Conservation (phyloP, 2,113 vertebrate genomes). For the Noctilio leporinus region DNA sequence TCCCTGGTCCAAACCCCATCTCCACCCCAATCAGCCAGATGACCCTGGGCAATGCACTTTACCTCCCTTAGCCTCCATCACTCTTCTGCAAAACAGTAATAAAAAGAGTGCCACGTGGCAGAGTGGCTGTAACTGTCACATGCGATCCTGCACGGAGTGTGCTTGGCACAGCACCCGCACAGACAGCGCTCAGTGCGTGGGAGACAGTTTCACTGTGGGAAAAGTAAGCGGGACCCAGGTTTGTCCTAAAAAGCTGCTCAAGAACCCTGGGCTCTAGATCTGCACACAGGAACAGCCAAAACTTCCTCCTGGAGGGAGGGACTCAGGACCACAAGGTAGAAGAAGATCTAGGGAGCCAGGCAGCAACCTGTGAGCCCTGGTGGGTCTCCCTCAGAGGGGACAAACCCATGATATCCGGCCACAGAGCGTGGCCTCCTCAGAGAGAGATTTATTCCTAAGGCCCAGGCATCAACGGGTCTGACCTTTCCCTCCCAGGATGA, state of each 20-base stretch:
- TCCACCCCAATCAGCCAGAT: no score
- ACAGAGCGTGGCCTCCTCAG: not conserved
- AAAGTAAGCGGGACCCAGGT: not conserved
- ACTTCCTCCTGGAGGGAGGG: no score
- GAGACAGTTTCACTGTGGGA: not conserved
- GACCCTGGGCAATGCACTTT: not conserved
- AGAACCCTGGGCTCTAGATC: not conserved
- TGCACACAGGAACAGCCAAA: not conserved
- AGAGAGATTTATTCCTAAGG: not conserved
- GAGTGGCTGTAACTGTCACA: not conserved
- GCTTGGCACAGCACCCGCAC: not conserved
- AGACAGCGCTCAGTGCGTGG: rapidly evolving
- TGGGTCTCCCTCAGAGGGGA: not conserved
- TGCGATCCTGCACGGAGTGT: rapidly evolving
- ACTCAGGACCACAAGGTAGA: not conserved
- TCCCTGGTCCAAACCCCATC: not conserved
- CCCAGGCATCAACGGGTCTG: not conserved
- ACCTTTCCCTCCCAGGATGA: not conserved
- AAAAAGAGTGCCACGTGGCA: not conserved
- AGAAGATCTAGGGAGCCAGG: not conserved
- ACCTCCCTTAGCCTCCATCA: not conserved
- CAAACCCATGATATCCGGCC: not conserved
- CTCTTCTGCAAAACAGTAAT: not conserved
- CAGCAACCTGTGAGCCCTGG: not conserved
- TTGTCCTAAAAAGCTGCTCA: not conserved